Evolutionary conservation across 2,797 vertebrate species (phyloP), one percentile per base, ranked within the genome.

Genomic region (Poecilia velifera): DNA sequence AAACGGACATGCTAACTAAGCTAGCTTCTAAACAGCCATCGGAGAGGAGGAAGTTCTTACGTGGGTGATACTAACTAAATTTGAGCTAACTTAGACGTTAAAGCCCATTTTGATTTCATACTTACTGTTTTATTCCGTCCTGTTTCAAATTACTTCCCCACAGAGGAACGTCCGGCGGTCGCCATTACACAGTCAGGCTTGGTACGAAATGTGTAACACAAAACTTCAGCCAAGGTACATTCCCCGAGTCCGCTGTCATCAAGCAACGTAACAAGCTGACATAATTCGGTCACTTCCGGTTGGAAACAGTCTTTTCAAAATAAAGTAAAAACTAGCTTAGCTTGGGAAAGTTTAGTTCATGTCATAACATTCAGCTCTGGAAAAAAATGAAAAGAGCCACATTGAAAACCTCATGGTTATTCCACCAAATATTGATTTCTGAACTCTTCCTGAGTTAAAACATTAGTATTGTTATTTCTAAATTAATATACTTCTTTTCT

Each of bases 41-140:
- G 78, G 64, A 76, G 74, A 86, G 81, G 76, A 89, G 88, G 92
- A 93, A 93, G 91, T 94, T 93, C 47, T 59, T 75, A 76, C 78
- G 49, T 73, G 68, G 57, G 16, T 53, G 66, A 77, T 79, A 77
- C 20, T 36, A 62, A 83, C 43, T 20, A 75, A 62, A 72, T 34
- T 20, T 76, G 28, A 34, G 20, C 57, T 28, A 16, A 3, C 79
- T 77, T 22, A 3, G 6, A 3, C n/a, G 62, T 1, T 46, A 66
- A 75, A 57, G 4, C 8, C 2, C 0, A 6, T 14, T 39, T 0
- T 36, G 3, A 18, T 12, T 14, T 14, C 16, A 79, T 18, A 82
- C 90, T 80, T 74, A 93, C 94, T 83, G 41, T 51, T 68, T 0
- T 25, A n/a, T 51, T 2, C 2, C 1, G 20, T 0, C 28, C 1